A percentile compares a stretch with the other conserved stretches of the same genome.
Evolutionary conservation across 1,140 invertebrate species (phyloP).

Genomic region (Lysiphlebus fabarum): DNA sequence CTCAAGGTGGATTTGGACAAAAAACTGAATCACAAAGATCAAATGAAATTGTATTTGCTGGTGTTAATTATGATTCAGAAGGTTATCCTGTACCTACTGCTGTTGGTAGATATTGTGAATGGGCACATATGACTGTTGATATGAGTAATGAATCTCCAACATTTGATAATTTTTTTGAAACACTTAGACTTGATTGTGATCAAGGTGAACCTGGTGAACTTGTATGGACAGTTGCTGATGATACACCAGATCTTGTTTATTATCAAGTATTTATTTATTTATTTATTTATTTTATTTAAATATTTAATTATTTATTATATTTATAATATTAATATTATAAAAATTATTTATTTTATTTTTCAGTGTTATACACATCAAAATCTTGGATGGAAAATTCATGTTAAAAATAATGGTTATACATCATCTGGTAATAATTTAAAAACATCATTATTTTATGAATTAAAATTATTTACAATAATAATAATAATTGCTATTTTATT

Average conservation of each 20-base stretch:
- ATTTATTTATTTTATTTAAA: conserved; percentile 14
- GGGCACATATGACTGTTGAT: conserved; percentile 70
- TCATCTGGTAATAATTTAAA: conserved; percentile 27
- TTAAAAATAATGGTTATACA: conserved; percentile 68
- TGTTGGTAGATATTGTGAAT: conserved; percentile 74
- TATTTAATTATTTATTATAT: conserved; percentile 7
- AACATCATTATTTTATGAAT: not conserved
- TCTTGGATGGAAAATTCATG: conserved; percentile 90
- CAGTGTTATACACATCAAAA: conserved; percentile 90
- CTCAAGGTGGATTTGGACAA: conserved; percentile 79
- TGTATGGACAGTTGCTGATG: conserved; percentile 76
- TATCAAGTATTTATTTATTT: conserved; percentile 71
- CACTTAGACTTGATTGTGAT: conserved; percentile 72
- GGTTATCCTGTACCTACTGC: conserved; percentile 76
- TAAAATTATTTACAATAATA: conserved; percentile 11
- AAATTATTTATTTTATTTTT: conserved; percentile 15
- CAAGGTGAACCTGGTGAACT: conserved; percentile 69
- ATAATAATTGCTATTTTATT: conserved; percentile 28
- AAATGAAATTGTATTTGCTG: conserved; percentile 74
- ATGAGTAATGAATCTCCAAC: conserved; percentile 63
- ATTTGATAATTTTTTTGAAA: conserved; percentile 74
- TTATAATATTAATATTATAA: no score
- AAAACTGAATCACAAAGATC: conserved; percentile 67
- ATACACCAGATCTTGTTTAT: conserved; percentile 78
- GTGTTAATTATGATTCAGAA: conserved; percentile 70